Evolutionary conservation across 2,888 invertebrate species (phyloP).

Genomic region (Osmoderma eremita): DNA sequence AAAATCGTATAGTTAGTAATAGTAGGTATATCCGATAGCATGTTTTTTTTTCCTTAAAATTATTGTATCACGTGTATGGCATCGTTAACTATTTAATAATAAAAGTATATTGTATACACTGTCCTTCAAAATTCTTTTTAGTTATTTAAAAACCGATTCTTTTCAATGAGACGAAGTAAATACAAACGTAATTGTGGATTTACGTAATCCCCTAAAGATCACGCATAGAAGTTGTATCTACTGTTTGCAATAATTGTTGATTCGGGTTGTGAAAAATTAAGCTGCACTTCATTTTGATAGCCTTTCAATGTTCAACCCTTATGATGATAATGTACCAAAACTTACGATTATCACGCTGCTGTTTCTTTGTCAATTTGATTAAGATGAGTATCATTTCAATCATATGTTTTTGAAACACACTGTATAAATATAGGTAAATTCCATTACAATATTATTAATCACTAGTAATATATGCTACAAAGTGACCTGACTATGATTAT

Average conservation of each 20-base stretch:
- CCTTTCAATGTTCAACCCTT: no score
- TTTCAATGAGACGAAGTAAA: background rate
- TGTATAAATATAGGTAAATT: slow-evolving; percentile 17
- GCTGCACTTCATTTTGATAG: no score
- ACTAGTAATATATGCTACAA: slow-evolving; percentile 27
- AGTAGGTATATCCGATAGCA: slow-evolving; percentile 29
- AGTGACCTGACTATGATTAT: slow-evolving; percentile 21
- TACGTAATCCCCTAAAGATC: no score
- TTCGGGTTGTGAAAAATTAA: no score
- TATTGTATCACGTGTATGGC: slow-evolving; percentile 37
- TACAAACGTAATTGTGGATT: no score
- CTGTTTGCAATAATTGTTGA: no score
- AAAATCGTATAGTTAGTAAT: slow-evolving; percentile 27
- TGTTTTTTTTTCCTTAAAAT: slow-evolving; percentile 30
- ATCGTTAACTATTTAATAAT: slow-evolving; percentile 24
- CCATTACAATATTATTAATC: slow-evolving; percentile 11
- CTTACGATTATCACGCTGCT: no score
- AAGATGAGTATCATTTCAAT: no score
- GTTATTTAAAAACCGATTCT: background rate
- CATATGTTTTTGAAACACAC: slow-evolving; percentile 16
- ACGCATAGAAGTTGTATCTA: no score
- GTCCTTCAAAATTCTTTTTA: slow-evolving; percentile 17
- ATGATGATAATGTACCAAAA: no score
- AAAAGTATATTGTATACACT: slow-evolving; percentile 22
- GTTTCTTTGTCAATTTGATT: no score